Conservation (phyloP, 2,797 vertebrate genomes). For the Lepilemur septentrionalis region DNA sequence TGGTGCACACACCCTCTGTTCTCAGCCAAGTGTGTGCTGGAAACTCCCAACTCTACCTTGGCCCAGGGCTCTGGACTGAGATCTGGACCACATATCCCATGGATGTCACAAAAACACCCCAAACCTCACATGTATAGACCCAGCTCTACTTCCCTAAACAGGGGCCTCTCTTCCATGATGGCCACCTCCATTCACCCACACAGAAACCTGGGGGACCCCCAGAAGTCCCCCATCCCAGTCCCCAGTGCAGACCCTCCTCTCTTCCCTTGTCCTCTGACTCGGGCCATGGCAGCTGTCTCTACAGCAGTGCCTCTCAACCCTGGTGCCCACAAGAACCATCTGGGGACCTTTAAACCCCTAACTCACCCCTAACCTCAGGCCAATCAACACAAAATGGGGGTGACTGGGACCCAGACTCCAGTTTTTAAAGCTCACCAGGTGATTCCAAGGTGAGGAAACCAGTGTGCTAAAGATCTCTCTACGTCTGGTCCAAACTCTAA, state of each 20-base stretch:
- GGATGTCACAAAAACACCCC: not conserved
- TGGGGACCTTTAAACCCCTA: not conserved
- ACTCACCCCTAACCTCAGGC: not conserved
- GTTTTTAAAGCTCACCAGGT: not conserved
- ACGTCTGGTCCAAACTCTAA: not conserved
- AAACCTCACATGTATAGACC: not conserved
- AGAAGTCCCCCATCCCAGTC: not conserved
- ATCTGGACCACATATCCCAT: not conserved
- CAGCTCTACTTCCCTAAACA: not conserved
- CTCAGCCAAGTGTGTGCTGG: not conserved
- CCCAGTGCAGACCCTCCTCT: not conserved
- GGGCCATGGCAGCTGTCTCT: not conserved
- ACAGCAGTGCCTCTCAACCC: not conserved
- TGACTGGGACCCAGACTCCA: not conserved
- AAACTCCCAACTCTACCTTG: not conserved
- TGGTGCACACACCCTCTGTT: not conserved
- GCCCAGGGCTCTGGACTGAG: not conserved
- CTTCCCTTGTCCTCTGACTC: not conserved
- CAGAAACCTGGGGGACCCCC: not conserved
- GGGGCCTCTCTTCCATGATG: not conserved
- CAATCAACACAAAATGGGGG: not conserved
- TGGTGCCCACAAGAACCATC: not conserved
- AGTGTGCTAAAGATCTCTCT: not conserved
- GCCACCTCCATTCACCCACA: not conserved
- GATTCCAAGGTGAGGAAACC: not conserved